Evolutionary conservation across 2,113 vertebrate species (phyloP), one percentile per base, ranked within the genome.

Genomic region (Helogale parvula): DNA sequence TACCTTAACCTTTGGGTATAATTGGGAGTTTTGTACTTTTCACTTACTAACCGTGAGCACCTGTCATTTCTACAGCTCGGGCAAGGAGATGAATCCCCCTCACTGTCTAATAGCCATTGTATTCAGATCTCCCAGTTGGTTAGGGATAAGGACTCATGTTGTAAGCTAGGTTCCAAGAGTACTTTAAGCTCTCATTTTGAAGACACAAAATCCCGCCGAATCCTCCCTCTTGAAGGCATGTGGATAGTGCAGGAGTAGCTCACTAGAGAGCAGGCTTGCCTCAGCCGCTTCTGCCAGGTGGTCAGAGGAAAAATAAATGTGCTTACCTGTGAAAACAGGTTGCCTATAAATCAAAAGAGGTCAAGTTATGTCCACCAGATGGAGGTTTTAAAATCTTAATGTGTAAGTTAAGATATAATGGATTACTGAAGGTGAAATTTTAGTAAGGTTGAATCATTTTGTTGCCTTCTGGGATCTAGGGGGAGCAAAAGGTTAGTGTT

Each of bases 291-390:
- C 84, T 3, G 14, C 77, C 97, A 98, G 98, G 97, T 98, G 98
- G 96, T 97, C 79, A 47, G 72, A 96, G 84, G 97, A 90, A 96
- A 95, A 97, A 88, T 31, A 92, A 97, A 97, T 97, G 13, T 97
- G 97, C 98, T 98, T 98, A 98, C 97, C 96, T 97, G 95, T 71
- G 97, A 98, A 95, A 98, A 97, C 95, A 97, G 90, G 96, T 97
- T 97, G 96, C 98, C 96, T 98, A 98, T 98, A 98, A 98, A 98
- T 98, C 98, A 98, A 98, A 98, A 74, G 95, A 92, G 98, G 98
- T 97, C 96, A 97, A 96, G 60, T 96, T 96, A 95, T 97, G 97
- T 96, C 97, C 97, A 97, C 98, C 98, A 98, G 98, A 98, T 98
- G 98, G 98, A 98, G 97, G 92, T 90, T 98, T 98, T 98, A 98